A percentile compares a stretch with the other conserved stretches of the same genome.
Evolutionary conservation across 2,797 vertebrate genomes (phyloP).

Genomic region (Hybognathus amarus): DNA sequence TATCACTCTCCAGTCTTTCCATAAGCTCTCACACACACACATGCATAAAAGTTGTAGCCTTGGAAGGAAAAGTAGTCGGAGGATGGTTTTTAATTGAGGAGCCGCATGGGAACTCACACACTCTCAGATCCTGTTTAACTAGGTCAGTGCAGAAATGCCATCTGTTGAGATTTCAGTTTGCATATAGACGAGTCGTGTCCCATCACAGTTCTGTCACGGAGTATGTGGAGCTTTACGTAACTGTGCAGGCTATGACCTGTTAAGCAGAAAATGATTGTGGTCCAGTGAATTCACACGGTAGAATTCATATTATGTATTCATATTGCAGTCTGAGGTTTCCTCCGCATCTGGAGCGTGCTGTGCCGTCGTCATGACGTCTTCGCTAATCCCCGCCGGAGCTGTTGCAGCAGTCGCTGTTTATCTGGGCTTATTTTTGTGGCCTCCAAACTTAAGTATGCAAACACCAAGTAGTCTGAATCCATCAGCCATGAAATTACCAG

Average conservation of each 20-base stretch:
- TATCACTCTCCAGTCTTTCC: neutral
- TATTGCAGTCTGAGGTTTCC: conserved; percentile 32
- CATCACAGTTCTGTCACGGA: conserved; percentile 47
- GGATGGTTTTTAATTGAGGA: conserved; percentile 46
- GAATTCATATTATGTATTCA: conserved; percentile 20
- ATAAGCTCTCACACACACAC: neutral
- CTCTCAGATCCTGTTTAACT: conserved; percentile 57
- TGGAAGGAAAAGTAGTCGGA: conserved; percentile 47
- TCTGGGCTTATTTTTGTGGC: conserved; percentile 50
- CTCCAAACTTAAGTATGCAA: conserved; percentile 52
- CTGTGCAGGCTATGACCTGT: conserved; percentile 24
- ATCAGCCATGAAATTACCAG: conserved; percentile 70
- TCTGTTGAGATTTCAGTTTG: conserved; percentile 56
- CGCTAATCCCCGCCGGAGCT: conserved; percentile 15
- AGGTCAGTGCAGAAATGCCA: conserved; percentile 60
- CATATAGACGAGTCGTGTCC: conserved; percentile 41
- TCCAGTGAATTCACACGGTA: conserved; percentile 7
- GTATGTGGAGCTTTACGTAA: conserved; percentile 23
- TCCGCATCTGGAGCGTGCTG: neutral
- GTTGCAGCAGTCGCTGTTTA: conserved; percentile 36
- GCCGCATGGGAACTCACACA: conserved; percentile 52
- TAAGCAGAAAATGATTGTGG: conserved; percentile 16
- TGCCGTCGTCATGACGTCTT: conserved; percentile 3
- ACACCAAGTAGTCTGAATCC: conserved; percentile 63
- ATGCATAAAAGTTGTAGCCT: conserved; percentile 30